Conservation (phyloP, 1,140 invertebrate genomes). For the Drosophila parabipectinata region DNA sequence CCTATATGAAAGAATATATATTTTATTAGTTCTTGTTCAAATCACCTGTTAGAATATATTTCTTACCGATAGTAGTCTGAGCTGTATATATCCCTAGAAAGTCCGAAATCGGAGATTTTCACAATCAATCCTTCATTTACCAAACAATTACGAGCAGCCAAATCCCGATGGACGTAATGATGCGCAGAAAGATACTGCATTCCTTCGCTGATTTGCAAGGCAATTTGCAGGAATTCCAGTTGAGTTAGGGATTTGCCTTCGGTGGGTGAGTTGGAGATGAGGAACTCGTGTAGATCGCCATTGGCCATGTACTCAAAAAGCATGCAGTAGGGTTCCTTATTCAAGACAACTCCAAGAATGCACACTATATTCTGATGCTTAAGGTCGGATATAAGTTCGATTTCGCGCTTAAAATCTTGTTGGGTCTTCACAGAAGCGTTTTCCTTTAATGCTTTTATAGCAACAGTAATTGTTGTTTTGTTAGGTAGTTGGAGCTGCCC, state of each 20-base stretch:
- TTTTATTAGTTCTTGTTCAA: constrained; percentile 32
- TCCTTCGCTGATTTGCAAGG: constrained; percentile 96
- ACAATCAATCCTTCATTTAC: constrained; percentile 96
- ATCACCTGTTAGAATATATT: neutral
- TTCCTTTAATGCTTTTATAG: constrained; percentile 97
- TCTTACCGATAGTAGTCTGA: constrained; percentile 90
- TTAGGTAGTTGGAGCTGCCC: constrained; percentile 91
- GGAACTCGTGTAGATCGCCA: constrained; percentile 97
- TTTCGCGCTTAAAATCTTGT: constrained; percentile 95
- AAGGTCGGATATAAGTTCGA: constrained; percentile 96
- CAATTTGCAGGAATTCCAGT: constrained; percentile 92
- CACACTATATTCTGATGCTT: constrained; percentile 98
- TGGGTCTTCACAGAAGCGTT: constrained; percentile 96
- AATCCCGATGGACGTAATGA: constrained; percentile 98
- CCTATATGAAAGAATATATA: constrained; percentile 74
- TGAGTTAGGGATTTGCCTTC: constrained; percentile 91
- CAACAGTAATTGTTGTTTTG: constrained; percentile 91
- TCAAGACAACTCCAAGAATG: constrained; percentile 95
- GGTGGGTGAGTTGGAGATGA: constrained; percentile 94
- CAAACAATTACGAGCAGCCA: constrained; percentile 97
- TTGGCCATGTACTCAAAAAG: constrained; percentile 98
- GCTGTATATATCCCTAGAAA: constrained; percentile 96
- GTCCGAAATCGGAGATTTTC: constrained; percentile 98
- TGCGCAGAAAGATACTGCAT: constrained; percentile 96
- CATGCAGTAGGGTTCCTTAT: constrained; percentile 97